phyloP scores from a whole-genome alignment of 2,797 vertebrate species.

The Poecilia velifera region DNA sequence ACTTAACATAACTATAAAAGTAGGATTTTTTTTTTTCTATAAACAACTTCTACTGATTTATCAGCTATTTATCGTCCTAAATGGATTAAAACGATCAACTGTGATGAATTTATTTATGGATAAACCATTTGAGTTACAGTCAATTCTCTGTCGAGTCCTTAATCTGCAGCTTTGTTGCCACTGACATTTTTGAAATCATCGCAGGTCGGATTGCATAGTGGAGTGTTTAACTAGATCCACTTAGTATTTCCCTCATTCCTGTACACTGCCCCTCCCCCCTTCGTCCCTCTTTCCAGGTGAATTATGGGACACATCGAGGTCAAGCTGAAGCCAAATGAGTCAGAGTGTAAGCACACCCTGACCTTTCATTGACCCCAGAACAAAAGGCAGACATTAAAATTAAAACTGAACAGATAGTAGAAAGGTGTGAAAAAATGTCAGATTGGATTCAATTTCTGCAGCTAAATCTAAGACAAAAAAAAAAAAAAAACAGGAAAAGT shows the following conservation, averaged over 20 bases:
- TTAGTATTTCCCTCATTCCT: background rate
- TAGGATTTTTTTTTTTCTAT: background rate
- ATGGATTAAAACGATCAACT: background rate
- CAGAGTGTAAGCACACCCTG: conserved; percentile 4
- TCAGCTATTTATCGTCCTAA: background rate
- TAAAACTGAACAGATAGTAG: background rate
- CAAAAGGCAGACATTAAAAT: background rate
- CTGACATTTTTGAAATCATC: background rate
- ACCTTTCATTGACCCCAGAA: conserved; percentile 3
- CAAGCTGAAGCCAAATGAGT: conserved; percentile 1
- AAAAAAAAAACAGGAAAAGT: background rate
- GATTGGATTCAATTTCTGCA: background rate
- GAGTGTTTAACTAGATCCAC: background rate
- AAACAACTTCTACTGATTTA: background rate
- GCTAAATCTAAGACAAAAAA: background rate
- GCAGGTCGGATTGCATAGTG: background rate
- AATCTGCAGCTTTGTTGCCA: background rate
- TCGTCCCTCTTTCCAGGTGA: background rate
- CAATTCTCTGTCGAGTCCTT: background rate
- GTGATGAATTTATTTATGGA: background rate
- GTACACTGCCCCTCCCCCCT: background rate
- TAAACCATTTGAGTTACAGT: background rate
- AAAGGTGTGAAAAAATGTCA: conserved; percentile 3
- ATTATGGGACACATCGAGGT: conserved; percentile 2
- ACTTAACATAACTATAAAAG: background rate